Conservation (phyloP, 2,113 vertebrate species). For the Petrocephalus zakoni region DNA sequence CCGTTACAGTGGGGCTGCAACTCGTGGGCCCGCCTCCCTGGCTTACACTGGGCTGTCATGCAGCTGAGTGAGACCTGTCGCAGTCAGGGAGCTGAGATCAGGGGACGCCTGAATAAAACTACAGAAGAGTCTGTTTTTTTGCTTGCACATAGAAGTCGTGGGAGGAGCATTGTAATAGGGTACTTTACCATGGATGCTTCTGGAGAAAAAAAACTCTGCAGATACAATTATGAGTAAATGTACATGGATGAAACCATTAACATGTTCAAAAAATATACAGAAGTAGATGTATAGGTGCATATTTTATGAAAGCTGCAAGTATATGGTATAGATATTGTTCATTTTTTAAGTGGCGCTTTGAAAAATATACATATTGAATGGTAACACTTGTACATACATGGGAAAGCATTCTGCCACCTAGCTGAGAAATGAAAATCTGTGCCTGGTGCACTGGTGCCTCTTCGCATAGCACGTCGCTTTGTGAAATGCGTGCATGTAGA, state of each 20-base stretch:
- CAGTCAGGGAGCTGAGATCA: neutral
- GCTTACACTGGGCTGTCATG: neutral
- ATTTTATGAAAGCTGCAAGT: neutral
- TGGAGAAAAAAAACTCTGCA: neutral
- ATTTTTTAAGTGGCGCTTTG: neutral
- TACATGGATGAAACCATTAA: neutral
- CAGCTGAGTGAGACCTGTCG: neutral
- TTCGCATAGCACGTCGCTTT: too few relatives aligned
- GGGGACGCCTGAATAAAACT: neutral
- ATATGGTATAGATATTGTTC: neutral
- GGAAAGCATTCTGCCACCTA: neutral
- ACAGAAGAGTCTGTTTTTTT: neutral
- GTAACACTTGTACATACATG: neutral
- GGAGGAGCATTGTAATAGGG: neutral
- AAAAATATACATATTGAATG: neutral
- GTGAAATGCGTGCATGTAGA: neutral
- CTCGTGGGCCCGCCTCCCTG: neutral
- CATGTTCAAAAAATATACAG: neutral
- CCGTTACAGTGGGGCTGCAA: too few relatives aligned
- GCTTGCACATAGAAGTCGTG: neutral
- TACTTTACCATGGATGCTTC: neutral
- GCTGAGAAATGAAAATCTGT: neutral
- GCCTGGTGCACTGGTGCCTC: neutral
- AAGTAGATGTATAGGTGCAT: neutral
- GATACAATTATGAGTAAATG: neutral